Percentiles rank a stretch among this genome's conserved stretches.
These are phyloP conservation scores for Hermetia illucens DNA, from an alignment of 1,140 invertebrate genomes.

Conservation along the genomic window DNA sequence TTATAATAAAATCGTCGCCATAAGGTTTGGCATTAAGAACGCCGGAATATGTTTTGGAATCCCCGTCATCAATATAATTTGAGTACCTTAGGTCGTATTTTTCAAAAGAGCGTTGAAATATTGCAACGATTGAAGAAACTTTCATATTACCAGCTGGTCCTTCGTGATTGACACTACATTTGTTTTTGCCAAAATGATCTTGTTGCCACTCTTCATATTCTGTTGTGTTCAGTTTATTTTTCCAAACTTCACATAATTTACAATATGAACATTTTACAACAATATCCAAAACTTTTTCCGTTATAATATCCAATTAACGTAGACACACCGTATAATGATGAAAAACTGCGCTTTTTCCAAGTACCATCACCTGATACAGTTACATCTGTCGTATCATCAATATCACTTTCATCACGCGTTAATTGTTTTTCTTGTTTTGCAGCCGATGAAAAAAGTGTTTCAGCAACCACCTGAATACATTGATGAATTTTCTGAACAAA, in stretches of 20 bases:
- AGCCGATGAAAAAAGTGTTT: conserved; percentile 2
- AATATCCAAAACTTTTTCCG: conserved; percentile 11
- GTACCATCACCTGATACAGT: conserved; percentile 12
- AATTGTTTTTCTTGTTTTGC: conserved; percentile 7
- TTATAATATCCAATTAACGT: conserved; percentile 10
- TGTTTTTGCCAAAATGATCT: conserved; percentile 3
- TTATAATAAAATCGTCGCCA: conserved; percentile 6
- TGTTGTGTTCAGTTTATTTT: neutral
- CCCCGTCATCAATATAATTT: conserved; percentile 16
- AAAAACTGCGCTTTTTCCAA: conserved; percentile 11
- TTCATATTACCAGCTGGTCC: conserved; percentile 15
- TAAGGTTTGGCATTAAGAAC: conserved; percentile 11
- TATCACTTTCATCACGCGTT: neutral
- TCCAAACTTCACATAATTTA: conserved; percentile 5
- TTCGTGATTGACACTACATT: conserved; percentile 14
- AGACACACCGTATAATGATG: conserved; percentile 9
- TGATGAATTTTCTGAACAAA: conserved; percentile 4
- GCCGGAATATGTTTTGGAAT: conserved; percentile 12
- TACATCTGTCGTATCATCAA: conserved; percentile 2
- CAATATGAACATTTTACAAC: conserved; percentile 1
- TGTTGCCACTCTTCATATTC: conserved; percentile 1
- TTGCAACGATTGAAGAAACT: conserved; percentile 12
- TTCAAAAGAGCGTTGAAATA: conserved; percentile 12
- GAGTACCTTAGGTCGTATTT: conserved; percentile 11
- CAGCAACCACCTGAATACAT: conserved; percentile 3